Evolutionary conservation across 1,140 invertebrate genomes (phyloP).

Genomic region (Nasonia longicornis): DNA sequence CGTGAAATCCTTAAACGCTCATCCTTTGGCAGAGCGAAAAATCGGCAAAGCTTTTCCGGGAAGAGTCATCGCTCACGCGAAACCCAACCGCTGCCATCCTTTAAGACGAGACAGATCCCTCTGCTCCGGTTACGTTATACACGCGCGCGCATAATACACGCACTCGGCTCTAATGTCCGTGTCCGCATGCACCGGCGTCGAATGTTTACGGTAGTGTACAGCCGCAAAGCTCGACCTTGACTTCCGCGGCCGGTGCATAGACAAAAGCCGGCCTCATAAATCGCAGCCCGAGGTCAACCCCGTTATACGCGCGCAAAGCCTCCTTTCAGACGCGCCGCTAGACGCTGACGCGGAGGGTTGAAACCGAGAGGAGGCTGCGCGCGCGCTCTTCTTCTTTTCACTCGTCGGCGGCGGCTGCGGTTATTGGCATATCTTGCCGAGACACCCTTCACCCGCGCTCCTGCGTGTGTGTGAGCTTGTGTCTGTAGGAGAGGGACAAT

Average conservation of each 20-base stretch:
- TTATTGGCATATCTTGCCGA: slow-evolving; percentile 35
- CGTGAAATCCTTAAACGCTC: neutral
- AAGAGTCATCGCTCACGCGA: neutral
- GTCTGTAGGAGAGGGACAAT: neutral
- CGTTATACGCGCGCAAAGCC: slow-evolving; percentile 2
- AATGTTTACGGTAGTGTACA: slow-evolving; percentile 54
- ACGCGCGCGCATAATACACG: too few species aligned
- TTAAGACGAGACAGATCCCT: neutral
- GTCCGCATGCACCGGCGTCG: neutral
- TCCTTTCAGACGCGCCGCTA: neutral
- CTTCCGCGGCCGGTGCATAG: slow-evolving; percentile 47
- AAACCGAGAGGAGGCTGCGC: slow-evolving; percentile 7
- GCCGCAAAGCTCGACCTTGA: slow-evolving; percentile 52
- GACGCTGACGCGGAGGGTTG: slow-evolving; percentile 14
- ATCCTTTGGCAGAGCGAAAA: neutral
- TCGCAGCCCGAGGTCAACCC: slow-evolving; percentile 55
- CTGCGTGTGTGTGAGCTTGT: neutral
- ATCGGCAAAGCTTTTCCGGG: neutral
- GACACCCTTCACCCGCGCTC: slow-evolving; percentile 29
- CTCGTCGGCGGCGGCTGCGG: neutral
- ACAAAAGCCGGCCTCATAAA: slow-evolving; percentile 57
- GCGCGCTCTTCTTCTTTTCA: slow-evolving; percentile 13
- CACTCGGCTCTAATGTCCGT: neutral
- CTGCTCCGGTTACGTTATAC: neutral
- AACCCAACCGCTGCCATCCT: neutral